Conservation (phyloP, 2,113 vertebrate genomes). For the Corvus cornix region DNA sequence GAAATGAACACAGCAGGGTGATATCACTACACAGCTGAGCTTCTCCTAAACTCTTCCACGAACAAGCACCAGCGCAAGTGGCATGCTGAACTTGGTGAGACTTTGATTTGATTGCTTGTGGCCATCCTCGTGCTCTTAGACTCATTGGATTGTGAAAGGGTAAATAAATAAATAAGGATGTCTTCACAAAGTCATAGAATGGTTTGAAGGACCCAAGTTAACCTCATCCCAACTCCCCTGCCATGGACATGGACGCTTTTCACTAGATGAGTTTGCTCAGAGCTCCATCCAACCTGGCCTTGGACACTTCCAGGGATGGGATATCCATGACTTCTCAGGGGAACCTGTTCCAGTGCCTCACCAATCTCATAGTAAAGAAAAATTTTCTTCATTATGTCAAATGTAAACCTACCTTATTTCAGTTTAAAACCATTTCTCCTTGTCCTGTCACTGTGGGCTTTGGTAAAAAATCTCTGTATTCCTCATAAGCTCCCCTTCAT, state of each 20-base stretch:
- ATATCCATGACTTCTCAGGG: neutral
- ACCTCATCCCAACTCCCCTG: fast-evolving
- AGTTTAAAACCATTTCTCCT: neutral
- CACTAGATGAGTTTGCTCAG: neutral
- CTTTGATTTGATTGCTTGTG: neutral
- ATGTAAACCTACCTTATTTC: neutral
- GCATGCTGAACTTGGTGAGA: neutral
- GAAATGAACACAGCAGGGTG: neutral
- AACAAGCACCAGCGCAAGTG: neutral
- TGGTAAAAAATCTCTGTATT: neutral
- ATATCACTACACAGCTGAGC: neutral
- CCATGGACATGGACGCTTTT: fast-evolving
- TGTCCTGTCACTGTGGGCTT: fast-evolving
- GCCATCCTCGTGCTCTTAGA: neutral
- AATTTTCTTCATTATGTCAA: neutral
- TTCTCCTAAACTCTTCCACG: neutral
- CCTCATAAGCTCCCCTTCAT: neutral
- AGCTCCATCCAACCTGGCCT: fast-evolving
- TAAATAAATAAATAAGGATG: neutral
- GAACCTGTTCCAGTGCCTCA: neutral
- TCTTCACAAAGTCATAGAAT: neutral
- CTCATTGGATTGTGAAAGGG: neutral
- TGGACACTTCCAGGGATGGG: neutral
- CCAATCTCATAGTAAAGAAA: fast-evolving
- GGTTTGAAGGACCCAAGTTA: neutral